Evolutionary conservation across 2,888 invertebrate genomes (phyloP).

Genomic region (Cremastobaeus sp.): DNA sequence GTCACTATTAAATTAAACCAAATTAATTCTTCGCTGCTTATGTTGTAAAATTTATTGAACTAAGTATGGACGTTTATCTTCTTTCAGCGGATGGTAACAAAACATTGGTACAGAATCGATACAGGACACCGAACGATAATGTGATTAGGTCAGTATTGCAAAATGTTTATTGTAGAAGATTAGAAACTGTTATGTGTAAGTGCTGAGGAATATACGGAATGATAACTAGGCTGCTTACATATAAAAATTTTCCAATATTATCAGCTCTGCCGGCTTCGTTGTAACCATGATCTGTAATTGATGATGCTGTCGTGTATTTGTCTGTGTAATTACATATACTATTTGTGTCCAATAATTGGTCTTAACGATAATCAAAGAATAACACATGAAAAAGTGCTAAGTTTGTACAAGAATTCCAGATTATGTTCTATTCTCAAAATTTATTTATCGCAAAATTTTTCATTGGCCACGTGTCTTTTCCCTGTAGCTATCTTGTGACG

Average conservation of each 20-base stretch:
- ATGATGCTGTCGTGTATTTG: conserved; percentile 54
- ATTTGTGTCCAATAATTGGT: conserved; percentile 56
- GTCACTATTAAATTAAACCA: too few relatives aligned
- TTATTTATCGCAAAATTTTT: conserved; percentile 63
- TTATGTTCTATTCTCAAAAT: conserved; percentile 30
- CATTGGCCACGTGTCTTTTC: conserved; percentile 76
- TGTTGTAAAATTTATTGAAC: too few relatives aligned
- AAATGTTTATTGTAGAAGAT: conserved; percentile 17
- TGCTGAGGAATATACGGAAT: conserved; percentile 41
- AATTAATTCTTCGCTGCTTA: too few relatives aligned
- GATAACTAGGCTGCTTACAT: conserved; percentile 58
- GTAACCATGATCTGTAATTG: conserved; percentile 56
- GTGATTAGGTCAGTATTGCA: conserved; percentile 82
- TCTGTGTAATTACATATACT: conserved; percentile 45
- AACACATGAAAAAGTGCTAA: background rate
- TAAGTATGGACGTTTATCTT: too few relatives aligned
- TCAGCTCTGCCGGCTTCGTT: conserved; percentile 55
- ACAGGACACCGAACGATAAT: conserved; percentile 85
- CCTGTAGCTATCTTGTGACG: conserved; percentile 93
- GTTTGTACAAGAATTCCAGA: conserved; percentile 19
- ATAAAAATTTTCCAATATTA: conserved; percentile 48
- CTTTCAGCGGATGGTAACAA: conserved; percentile 78
- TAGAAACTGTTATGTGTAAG: conserved; percentile 54
- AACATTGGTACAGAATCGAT: conserved; percentile 81
- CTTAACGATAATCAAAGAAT: background rate